Percentiles rank a stretch among this genome's conserved stretches.
Evolutionary conservation across 2,888 invertebrate species (phyloP).

Genomic region (Caradrina kadenii): DNA sequence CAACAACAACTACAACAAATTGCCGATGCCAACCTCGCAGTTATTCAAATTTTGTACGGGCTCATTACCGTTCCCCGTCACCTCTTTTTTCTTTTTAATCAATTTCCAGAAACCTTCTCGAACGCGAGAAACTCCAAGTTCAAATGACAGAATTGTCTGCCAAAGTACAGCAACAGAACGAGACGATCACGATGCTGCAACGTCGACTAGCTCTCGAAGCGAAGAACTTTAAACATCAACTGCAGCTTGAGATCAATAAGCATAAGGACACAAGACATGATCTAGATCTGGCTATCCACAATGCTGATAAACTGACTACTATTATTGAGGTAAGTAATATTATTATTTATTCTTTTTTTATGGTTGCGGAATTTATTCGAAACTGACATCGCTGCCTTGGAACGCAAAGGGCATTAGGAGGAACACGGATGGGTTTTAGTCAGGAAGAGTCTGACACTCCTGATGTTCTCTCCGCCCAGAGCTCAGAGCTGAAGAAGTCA

Average conservation of each 20-base stretch:
- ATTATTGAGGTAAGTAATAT: conserved; percentile 88
- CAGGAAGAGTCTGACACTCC: too few relatives aligned
- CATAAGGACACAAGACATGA: conserved; percentile 93
- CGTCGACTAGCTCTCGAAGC: conserved; percentile 93
- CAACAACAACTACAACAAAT: too few relatives aligned
- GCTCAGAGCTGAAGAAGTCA: too few relatives aligned
- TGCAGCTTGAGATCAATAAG: conserved; percentile 92
- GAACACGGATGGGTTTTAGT: too few relatives aligned
- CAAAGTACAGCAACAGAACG: conserved; percentile 91
- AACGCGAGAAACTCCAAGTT: conserved; percentile 93
- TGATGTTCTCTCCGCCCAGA: too few relatives aligned
- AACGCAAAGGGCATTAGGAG: too few relatives aligned
- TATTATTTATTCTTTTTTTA: too few relatives aligned
- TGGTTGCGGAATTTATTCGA: too few relatives aligned
- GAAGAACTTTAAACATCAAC: conserved; percentile 93
- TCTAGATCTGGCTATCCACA: conserved; percentile 91
- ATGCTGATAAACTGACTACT: conserved; percentile 91
- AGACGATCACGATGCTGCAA: conserved; percentile 91
- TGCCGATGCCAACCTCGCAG: too few relatives aligned
- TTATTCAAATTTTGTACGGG: too few relatives aligned
- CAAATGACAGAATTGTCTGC: conserved; percentile 90
- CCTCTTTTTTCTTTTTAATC: neutral
- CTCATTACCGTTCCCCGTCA: too few relatives aligned
- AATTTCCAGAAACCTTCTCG: conserved; percentile 91
- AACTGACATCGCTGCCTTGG: too few relatives aligned